Evolutionary conservation across 1,140 invertebrate species (phyloP), one percentile per base, ranked within the genome.

Genomic region (Megathymus violae): DNA sequence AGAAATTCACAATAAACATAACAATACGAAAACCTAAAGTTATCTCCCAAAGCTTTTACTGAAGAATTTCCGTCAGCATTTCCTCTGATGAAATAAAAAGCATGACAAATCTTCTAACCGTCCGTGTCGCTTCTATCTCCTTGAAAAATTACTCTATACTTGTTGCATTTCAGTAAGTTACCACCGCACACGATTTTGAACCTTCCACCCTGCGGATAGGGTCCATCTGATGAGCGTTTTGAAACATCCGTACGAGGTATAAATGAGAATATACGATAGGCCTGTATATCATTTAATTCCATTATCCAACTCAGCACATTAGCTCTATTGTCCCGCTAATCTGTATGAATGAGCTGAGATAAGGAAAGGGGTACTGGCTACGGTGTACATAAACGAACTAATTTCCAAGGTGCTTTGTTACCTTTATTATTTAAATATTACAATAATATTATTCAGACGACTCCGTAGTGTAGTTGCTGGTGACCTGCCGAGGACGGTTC

Each of bases 21-120:
- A 76, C 75, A 78, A 73, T 59, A 64, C 68, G 52, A 62, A 63
- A 52, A 27, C 25, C 27, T 3, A 40, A 43, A 34, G 41, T 17
- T 36, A 52, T 63, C 48, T 56, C 31, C 48, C 59, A 61, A 61
- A 17, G 27, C 46, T 11, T 47, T 63, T 48, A 47, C 40, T 36
- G 62, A 62, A 59, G 38, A 69, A 67, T 73, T 69, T 64, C 58
- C 58, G 43, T 54, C 56, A 34, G 47, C 54, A 17, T 25, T 16
- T 34, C 31, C 25, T 31, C 25, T 10, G 25, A 48, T 31, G 11
- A 31, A 48, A 48, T 25, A 31, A 22, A 50, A 48, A 48, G 17
- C 11, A 15, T 48, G 46, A 48, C 25, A 48, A 48, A 48, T 48
- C 46, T 48, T 48, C 22, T 14, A 31, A 48, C 22, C 17, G 47